A percentile compares a stretch with the other conserved stretches of the same genome.
Conservation (phyloP, 2,888 invertebrate species). For the Drepanosiphum platanoidis region DNA sequence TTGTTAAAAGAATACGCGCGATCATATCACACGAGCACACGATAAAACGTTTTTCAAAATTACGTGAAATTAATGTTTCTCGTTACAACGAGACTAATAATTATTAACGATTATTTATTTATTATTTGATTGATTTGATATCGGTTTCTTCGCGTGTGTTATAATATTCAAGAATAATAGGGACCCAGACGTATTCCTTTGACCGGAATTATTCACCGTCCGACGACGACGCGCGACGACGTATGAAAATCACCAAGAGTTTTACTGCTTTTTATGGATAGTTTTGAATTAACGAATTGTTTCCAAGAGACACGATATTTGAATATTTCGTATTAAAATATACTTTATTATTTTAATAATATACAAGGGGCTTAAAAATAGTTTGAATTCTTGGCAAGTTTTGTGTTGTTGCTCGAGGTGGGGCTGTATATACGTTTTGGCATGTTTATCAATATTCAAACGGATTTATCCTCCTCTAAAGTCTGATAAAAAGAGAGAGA, state of each 20-base stretch:
- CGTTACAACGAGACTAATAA: neutral
- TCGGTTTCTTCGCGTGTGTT: neutral
- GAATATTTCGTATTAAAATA: slow-evolving; percentile 38
- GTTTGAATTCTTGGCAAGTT: slow-evolving; percentile 46
- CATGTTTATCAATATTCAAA: slow-evolving; percentile 36
- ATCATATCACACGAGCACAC: neutral
- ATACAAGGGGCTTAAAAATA: slow-evolving; percentile 28
- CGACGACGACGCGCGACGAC: too few relatives aligned
- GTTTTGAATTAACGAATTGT: slow-evolving; percentile 25
- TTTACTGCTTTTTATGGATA: neutral
- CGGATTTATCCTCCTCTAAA: neutral
- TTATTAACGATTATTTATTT: neutral
- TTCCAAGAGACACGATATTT: slow-evolving; percentile 22
- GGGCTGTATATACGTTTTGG: neutral
- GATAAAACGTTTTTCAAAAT: too few relatives aligned
- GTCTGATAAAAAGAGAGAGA: neutral
- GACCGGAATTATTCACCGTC: neutral
- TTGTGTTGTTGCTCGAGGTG: slow-evolving; percentile 25
- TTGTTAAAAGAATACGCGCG: slow-evolving; percentile 10
- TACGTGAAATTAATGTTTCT: slow-evolving; percentile 9
- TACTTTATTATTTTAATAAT: slow-evolving; percentile 36
- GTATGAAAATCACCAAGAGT: neutral
- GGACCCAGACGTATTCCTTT: neutral
- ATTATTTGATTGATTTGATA: neutral
- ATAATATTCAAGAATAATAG: neutral